A percentile compares a stretch with the other conserved stretches of the same genome.
Evolutionary conservation across 2,113 vertebrate species (phyloP).

Genomic region (Sturnus vulgaris): DNA sequence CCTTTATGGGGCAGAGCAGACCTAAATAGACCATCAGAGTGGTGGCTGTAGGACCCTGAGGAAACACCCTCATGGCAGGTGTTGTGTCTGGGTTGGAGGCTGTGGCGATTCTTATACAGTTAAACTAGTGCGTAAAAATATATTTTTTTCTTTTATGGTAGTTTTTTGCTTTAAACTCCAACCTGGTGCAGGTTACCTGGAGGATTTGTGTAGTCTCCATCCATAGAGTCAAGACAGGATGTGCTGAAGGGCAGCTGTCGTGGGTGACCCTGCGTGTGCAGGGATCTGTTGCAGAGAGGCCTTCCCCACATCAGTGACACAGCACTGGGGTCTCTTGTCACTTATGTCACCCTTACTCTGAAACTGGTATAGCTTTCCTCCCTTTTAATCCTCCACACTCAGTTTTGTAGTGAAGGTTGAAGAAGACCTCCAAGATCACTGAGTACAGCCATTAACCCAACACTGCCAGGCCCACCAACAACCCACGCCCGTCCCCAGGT

Average conservation of each 20-base stretch:
- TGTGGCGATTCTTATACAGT: not conserved
- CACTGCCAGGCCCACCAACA: too few relatives aligned
- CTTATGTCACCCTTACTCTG: not conserved
- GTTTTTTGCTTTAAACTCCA: not conserved
- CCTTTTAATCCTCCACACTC: not conserved
- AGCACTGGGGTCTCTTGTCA: too few relatives aligned
- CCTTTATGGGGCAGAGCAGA: not conserved
- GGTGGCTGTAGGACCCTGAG: not conserved
- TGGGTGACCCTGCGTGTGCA: too few relatives aligned
- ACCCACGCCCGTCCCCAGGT: rapidly evolving
- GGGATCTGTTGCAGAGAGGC: not conserved
- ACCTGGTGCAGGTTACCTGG: not conserved
- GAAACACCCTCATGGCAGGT: not conserved
- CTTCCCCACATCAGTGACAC: not conserved
- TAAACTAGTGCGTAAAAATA: not conserved
- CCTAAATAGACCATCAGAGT: not conserved
- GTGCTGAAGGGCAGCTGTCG: not conserved
- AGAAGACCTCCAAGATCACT: not conserved
- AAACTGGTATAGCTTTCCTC: not conserved
- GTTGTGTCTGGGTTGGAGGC: not conserved
- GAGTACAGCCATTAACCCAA: not conserved
- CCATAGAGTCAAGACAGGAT: not conserved
- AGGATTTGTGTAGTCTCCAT: not conserved
- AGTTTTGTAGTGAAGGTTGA: not conserved
- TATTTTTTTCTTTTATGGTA: not conserved